phyloP scores from a whole-genome alignment of 1,140 invertebrate species.

The Trinorchestia longiramus region DNA sequence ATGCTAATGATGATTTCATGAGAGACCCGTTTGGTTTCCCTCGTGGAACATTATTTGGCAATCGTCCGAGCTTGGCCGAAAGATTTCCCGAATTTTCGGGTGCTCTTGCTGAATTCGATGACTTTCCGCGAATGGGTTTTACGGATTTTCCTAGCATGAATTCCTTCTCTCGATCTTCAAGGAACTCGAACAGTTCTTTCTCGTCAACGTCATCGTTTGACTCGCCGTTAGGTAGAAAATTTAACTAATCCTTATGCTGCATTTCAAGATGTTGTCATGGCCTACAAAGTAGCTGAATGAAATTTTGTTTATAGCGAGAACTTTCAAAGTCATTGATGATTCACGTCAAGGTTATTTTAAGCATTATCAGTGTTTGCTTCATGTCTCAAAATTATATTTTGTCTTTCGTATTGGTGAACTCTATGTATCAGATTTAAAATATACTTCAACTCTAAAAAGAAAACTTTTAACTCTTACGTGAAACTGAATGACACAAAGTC shows the following conservation, averaged over 20 bases:
- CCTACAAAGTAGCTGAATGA: neutral
- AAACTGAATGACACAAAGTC: neutral
- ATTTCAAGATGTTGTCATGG: neutral
- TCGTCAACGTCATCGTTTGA: neutral
- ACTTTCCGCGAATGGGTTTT: slow-evolving; percentile 26
- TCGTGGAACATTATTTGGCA: slow-evolving; percentile 1
- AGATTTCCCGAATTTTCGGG: slow-evolving; percentile 48
- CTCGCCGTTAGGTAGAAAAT: slow-evolving; percentile 17
- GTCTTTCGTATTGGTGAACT: neutral
- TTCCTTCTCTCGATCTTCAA: slow-evolving; percentile 1
- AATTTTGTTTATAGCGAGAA: neutral
- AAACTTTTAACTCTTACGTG: neutral
- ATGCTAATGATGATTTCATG: neutral
- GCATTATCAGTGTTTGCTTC: neutral
- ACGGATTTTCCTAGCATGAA: slow-evolving; percentile 22
- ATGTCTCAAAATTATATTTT: neutral
- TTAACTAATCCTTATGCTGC: neutral
- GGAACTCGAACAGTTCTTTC: slow-evolving; percentile 29
- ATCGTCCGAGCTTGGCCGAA: slow-evolving; percentile 22
- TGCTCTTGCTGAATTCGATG: slow-evolving; percentile 40
- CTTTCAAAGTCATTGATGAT: neutral
- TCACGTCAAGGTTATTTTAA: neutral
- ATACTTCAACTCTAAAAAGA: neutral
- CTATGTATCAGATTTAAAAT: neutral
- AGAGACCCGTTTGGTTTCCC: slow-evolving; percentile 32